Percentiles rank a stretch among this genome's conserved stretches.
These are phyloP conservation scores for Porites australiensis DNA, from an alignment of 64 coral and sea anemone genomes.

Conservation along the genomic window DNA sequence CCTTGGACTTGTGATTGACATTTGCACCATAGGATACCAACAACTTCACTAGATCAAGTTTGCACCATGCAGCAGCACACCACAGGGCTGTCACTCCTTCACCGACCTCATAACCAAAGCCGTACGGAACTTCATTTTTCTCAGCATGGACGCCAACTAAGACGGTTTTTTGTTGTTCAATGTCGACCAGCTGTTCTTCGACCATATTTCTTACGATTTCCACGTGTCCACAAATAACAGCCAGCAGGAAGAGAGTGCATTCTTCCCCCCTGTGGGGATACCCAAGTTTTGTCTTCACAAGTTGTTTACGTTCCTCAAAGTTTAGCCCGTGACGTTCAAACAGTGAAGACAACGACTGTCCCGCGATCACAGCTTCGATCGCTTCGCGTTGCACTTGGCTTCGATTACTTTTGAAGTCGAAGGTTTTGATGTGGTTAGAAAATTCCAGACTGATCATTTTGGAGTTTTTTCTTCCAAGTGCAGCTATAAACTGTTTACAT, in stretches of 20 bases:
- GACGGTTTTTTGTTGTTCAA: constrained; percentile 59
- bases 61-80: constrained; percentile 75
- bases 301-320: constrained; percentile 51
- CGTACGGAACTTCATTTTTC: not conserved
- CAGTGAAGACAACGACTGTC: constrained; percentile 38
- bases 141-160: constrained; percentile 35
- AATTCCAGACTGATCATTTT: constrained; percentile 50
- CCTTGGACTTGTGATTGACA: constrained; percentile 60
- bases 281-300: constrained; percentile 76
- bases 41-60: constrained; percentile 60
- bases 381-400: constrained; percentile 16
- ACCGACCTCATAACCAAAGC: constrained; percentile 57
- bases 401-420: constrained; percentile 25
- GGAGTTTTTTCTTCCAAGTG: not conserved
- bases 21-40: constrained; percentile 56
- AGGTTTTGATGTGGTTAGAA: constrained; percentile 47
- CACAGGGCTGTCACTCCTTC: constrained; percentile 68
- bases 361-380: constrained; percentile 31
- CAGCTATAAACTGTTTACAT: not conserved
- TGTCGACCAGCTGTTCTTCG: constrained; percentile 43
- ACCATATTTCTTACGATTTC: constrained; percentile 55
- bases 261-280: constrained; percentile 69
- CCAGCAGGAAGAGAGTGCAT: constrained; percentile 61
- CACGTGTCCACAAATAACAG: constrained; percentile 65
- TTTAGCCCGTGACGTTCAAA: constrained; percentile 52